Evolutionary conservation across 2,113 vertebrate genomes (phyloP).

Genomic region (Phylloscopus trochilus): DNA sequence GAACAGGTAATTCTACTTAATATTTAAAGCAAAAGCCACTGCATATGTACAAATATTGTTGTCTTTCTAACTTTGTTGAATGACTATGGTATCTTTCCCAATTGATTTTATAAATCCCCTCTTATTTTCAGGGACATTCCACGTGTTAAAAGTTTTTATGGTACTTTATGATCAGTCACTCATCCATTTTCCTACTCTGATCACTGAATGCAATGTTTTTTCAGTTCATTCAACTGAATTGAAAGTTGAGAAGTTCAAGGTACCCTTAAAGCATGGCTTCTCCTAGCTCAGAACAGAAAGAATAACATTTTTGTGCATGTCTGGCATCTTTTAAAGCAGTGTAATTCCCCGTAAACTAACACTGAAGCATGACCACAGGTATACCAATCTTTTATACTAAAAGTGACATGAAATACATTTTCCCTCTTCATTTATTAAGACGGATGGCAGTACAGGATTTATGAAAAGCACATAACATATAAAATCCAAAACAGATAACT

Average conservation of each 20-base stretch:
- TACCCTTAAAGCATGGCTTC: not conserved
- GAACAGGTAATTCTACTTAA: slow-evolving; percentile 1
- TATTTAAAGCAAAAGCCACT: not conserved
- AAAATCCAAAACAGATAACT: not conserved
- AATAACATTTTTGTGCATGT: not conserved
- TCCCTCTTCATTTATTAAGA: not conserved
- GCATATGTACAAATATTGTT: not conserved
- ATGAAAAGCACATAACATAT: not conserved
- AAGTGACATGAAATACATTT: not conserved
- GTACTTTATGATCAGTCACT: not conserved
- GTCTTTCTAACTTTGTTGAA: not conserved
- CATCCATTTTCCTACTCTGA: not conserved
- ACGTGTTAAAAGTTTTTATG: not conserved
- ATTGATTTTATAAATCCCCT: rapidly evolving
- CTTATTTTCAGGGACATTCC: not conserved
- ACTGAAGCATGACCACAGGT: not conserved
- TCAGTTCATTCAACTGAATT: too few species aligned
- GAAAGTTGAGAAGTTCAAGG: not conserved
- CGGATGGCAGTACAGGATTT: not conserved
- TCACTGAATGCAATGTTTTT: not conserved
- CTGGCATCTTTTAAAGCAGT: not conserved
- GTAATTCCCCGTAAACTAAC: not conserved
- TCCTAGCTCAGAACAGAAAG: not conserved
- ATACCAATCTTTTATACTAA: not conserved
- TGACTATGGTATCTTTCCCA: not conserved